phyloP scores from a whole-genome alignment of 2,113 vertebrate genomes.

The Clarias batrachus region DNA sequence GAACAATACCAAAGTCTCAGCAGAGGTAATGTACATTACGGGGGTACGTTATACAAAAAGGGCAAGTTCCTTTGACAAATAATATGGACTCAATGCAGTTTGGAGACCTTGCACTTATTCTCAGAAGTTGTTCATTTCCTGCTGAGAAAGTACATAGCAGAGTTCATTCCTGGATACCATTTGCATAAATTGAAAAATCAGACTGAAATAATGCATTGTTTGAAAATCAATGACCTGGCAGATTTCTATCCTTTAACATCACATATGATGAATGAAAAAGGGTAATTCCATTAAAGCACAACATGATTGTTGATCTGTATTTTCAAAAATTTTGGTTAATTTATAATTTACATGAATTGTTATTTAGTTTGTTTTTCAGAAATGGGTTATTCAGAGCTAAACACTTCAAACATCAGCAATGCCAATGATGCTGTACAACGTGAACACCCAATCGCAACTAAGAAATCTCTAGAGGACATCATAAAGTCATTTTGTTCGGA shows the following conservation, averaged over 20 bases:
- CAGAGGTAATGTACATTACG: too few species aligned
- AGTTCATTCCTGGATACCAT: background rate
- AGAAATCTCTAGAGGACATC: background rate
- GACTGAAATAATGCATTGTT: too few species aligned
- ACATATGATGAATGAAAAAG: background rate
- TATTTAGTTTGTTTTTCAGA: background rate
- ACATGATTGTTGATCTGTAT: background rate
- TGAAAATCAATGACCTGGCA: too few species aligned
- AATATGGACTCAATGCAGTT: background rate
- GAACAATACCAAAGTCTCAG: too few species aligned
- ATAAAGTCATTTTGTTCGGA: background rate
- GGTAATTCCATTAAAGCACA: background rate
- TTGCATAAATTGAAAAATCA: background rate
- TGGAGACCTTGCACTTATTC: background rate
- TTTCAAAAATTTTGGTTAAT: background rate
- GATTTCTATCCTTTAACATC: too few species aligned
- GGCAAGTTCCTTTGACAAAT: background rate
- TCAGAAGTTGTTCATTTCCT: background rate
- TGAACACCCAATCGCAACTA: background rate
- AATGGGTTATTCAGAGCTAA: background rate
- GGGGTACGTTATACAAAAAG: conserved; percentile 5
- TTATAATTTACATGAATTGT: background rate
- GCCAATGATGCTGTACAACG: background rate
- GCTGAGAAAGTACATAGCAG: background rate
- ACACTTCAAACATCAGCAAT: background rate